Evolutionary conservation across 2,888 invertebrate species (phyloP).

Genomic region (Clunio marinus): DNA sequence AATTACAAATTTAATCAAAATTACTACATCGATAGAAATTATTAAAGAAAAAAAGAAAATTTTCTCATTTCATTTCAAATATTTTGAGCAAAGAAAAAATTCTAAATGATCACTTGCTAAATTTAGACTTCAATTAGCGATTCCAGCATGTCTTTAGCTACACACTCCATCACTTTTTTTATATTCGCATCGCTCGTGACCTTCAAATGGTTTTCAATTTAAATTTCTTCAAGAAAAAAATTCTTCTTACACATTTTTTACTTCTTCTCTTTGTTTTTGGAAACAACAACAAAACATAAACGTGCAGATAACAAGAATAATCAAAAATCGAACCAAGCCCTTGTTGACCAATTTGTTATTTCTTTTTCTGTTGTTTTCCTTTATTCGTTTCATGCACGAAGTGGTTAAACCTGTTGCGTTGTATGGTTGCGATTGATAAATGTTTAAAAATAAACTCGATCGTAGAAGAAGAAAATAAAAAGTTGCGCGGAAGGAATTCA

Average conservation of each 20-base stretch:
- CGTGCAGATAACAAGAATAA: not conserved
- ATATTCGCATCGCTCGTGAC: not conserved
- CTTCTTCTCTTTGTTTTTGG: not conserved
- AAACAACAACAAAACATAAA: not conserved
- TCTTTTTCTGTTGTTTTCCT: too few relatives aligned
- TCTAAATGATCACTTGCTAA: not conserved
- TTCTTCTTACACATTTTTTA: too few relatives aligned
- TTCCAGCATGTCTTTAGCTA: not conserved
- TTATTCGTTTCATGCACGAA: not conserved
- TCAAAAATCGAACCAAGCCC: not conserved
- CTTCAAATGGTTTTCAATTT: constrained; percentile 1
- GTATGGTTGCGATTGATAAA: too few relatives aligned
- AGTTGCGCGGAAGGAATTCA: constrained; percentile 7
- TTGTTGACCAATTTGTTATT: too few relatives aligned
- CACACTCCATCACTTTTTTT: too few relatives aligned
- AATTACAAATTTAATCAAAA: too few relatives aligned
- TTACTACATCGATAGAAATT: too few relatives aligned
- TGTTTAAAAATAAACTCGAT: too few relatives aligned
- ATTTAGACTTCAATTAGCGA: constrained; percentile 1
- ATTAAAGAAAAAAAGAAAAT: too few relatives aligned
- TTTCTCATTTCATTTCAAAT: too few relatives aligned
- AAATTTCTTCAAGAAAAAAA: not conserved
- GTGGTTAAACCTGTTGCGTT: not conserved
- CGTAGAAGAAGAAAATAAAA: constrained; percentile 24
- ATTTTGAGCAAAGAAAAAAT: not conserved